Evolutionary conservation across 2,113 vertebrate genomes (phyloP), one percentile per base, ranked within the genome.

Genomic region (Morone saxatilis): DNA sequence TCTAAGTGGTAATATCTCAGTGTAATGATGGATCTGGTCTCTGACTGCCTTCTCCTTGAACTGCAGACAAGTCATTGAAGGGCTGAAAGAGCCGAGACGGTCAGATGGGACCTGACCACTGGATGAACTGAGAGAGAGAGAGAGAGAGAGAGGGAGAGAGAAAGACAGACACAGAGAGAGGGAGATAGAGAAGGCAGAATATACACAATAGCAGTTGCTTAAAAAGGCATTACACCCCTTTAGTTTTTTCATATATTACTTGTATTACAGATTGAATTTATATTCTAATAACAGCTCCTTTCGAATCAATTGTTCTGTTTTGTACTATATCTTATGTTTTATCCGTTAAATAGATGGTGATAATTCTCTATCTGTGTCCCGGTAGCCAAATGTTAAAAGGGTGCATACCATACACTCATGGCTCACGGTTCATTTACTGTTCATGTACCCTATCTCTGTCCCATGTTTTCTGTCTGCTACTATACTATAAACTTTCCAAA

Each of bases 11-110:
- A 78, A 87, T 87, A 78, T 88, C 61, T 80, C 71, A 75, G 70
- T 0, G 59, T 82, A 65, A 88, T 87, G 91, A 89, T 0, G 60
- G 81, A 83, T 92, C 90, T 92, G 95, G 95, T 96, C 95, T 90
- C 93, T 94, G 95, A 94, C 94, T 96, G 94, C 93, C 95, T 95
- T 94, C 94, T 95, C 92, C 93, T 92, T 93, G 93, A 94, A 94
- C 96, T 95, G 96, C 96, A 96, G 94, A 96, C 91, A 92, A 93
- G 94, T 93, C 96, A 86, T 95, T 96, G 96, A 96, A 96, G 96
- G 94, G 94, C 93, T 93, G 92, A 95, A 94, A 95, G 92, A 92
- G 87, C 86, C 31, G 74, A 81, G 82, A 87, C 25, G 74, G 90
- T 83, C 85, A 87, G 90, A 84, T 66, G 78, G 86, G 86, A 86